Evolutionary conservation across 1,140 invertebrate species (phyloP).

Genomic region (Ptiloglossa arizonensis): DNA sequence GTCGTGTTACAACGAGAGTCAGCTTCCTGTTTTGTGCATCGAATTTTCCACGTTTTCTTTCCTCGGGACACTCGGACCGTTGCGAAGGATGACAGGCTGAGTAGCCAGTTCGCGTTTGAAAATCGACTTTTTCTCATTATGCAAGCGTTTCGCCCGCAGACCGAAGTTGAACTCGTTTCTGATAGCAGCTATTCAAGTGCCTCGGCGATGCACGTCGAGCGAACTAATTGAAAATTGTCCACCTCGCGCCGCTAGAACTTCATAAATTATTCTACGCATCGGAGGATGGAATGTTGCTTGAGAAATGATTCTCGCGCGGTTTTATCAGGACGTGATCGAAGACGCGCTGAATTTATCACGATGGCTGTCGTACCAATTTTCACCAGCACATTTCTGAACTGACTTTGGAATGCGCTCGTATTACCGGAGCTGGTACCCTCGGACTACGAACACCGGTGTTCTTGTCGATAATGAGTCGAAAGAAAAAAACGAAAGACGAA

Average conservation of each 20-base stretch:
- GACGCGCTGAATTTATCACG: not conserved
- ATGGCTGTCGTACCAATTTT: too few relatives aligned
- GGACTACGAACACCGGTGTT: too few relatives aligned
- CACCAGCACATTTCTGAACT: too few relatives aligned
- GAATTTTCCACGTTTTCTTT: constrained; percentile 10
- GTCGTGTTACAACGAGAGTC: constrained; percentile 18
- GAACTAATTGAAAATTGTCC: constrained; percentile 24
- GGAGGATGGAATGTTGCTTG: not conserved
- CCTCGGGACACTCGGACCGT: not conserved
- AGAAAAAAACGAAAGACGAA: too few relatives aligned
- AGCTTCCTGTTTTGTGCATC: constrained; percentile 24
- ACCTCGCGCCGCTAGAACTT: not conserved
- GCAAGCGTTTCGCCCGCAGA: not conserved
- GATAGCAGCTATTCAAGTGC: constrained; percentile 1
- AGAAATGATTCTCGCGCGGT: not conserved
- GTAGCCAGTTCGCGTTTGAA: constrained; percentile 18
- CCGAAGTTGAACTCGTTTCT: constrained; percentile 10
- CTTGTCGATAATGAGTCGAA: too few relatives aligned
- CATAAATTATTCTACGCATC: constrained; percentile 30
- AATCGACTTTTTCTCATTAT: constrained; percentile 6
- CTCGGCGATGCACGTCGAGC: constrained; percentile 21
- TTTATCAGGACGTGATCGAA: not conserved
- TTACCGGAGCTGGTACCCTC: too few relatives aligned
- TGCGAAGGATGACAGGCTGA: constrained; percentile 24
- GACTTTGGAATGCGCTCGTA: too few relatives aligned